These are phyloP conservation scores for Caranx melampygus DNA, from an alignment of 2,113 vertebrate species.

Conservation along the genomic window DNA sequence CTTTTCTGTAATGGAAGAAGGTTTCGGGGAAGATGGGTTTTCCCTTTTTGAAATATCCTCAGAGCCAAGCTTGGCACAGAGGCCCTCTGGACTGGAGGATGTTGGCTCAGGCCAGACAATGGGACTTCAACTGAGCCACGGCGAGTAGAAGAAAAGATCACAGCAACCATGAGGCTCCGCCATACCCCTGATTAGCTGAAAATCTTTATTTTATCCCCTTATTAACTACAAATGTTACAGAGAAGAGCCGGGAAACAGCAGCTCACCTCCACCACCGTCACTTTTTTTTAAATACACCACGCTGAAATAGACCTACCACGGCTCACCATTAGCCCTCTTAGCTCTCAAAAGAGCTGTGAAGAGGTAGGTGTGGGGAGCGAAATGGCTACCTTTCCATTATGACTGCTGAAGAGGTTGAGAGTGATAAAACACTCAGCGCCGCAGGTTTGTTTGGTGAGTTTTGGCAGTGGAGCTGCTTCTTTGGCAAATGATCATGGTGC, in stretches of 20 bases:
- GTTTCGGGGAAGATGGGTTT: conserved; percentile 63
- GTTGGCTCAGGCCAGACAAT: conserved; percentile 49
- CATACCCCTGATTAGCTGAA: conserved; percentile 44
- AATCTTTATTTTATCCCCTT: conserved; percentile 42
- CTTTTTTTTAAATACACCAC: conserved; percentile 18
- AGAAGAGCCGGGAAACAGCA: conserved; percentile 2
- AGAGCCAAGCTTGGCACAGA: conserved; percentile 67
- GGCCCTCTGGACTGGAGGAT: conserved; percentile 42
- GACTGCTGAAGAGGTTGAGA: conserved; percentile 38
- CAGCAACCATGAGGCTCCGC: conserved; percentile 38
- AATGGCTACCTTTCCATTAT: conserved; percentile 39
- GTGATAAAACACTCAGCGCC: conserved; percentile 52
- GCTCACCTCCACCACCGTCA: conserved; percentile 13
- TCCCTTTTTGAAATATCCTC: conserved; percentile 58
- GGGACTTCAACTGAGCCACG: conserved; percentile 51
- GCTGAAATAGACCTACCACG: background rate
- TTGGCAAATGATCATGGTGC: conserved; percentile 64
- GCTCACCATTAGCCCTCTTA: conserved; percentile 22
- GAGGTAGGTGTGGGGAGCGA: conserved; percentile 23
- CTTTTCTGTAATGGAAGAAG: conserved; percentile 67
- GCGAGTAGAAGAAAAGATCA: conserved; percentile 53
- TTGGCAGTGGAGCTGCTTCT: conserved; percentile 56
- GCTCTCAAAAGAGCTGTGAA: conserved; percentile 32
- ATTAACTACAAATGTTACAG: conserved; percentile 32
- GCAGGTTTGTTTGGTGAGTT: conserved; percentile 65